phyloP scores from a whole-genome alignment of 2,113 vertebrate genomes.

The Camarhynchus parvulus region DNA sequence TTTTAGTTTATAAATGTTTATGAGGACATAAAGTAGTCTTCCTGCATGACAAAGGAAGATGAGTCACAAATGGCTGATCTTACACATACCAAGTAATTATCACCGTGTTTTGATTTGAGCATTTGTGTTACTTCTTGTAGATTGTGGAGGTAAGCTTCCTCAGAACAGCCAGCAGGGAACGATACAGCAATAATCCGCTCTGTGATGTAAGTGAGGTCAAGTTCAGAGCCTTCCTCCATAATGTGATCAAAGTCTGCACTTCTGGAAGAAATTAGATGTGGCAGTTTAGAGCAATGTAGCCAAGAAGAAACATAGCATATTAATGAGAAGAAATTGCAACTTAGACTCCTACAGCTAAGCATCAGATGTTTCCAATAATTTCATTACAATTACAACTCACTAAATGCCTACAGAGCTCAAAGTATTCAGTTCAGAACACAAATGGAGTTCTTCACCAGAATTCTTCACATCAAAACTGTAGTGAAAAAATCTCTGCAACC shows the following conservation, averaged over 20 bases:
- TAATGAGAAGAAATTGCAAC: not conserved
- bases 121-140: constrained; percentile 92
- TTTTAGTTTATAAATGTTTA: not conserved
- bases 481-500: not conserved
- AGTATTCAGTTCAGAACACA: not conserved
- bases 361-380: not conserved
- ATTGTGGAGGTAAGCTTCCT: constrained; percentile 88
- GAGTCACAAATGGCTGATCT: not conserved
- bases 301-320: not conserved
- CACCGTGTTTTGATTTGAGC: constrained; percentile 95
- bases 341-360: not conserved
- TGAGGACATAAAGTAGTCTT: not conserved
- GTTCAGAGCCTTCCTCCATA: constrained; percentile 93
- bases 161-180: constrained; percentile 86
- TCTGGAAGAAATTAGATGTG: constrained; percentile 39
- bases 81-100: constrained; percentile 92
- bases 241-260: constrained; percentile 45
- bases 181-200: constrained; percentile 94
- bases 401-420: not conserved
- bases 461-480: not conserved
- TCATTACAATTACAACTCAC: not conserved
- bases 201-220: constrained; percentile 95
- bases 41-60: not conserved
- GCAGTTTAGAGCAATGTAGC: not conserved
- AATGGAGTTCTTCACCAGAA: not conserved